These are phyloP conservation scores for Luffia ferchaultella DNA, from an alignment of 2,888 invertebrate genomes.

Conservation along the genomic window DNA sequence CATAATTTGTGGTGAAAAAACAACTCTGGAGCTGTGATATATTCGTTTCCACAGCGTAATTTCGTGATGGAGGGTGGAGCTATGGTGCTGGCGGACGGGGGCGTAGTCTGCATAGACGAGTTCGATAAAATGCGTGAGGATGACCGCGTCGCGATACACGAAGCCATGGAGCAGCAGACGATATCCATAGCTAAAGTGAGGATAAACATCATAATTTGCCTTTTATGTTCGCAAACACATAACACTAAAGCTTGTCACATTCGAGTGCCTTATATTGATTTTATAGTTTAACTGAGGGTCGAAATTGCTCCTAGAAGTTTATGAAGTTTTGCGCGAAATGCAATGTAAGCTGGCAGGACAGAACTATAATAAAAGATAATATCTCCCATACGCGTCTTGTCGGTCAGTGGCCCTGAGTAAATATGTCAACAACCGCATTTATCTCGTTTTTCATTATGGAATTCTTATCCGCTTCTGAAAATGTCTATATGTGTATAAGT, in stretches of 20 bases:
- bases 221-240: not conserved
- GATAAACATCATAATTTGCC: too few relatives aligned
- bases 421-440: not conserved
- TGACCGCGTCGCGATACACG: conserved; percentile 98
- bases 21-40: too few relatives aligned
- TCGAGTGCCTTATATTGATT: too few relatives aligned
- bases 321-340: too few relatives aligned
- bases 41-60: conserved; percentile 77
- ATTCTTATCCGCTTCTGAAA: too few relatives aligned
- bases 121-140: conserved; percentile 99
- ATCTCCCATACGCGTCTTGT: too few relatives aligned
- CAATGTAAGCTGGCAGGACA: too few relatives aligned
- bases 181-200: conserved; percentile 95
- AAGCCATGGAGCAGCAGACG: conserved; percentile 99
- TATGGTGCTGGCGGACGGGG: conserved; percentile 99
- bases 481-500: too few relatives aligned
- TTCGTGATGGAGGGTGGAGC: conserved; percentile 99
- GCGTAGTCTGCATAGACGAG: conserved; percentile 99
- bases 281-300: not conserved
- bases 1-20: too few relatives aligned
- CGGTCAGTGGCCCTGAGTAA: not conserved
- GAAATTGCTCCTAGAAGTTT: not conserved
- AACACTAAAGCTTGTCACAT: not conserved
- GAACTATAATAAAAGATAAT: too few relatives aligned
- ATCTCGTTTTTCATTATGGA: too few relatives aligned